Evolutionary conservation across 2,113 vertebrate genomes (phyloP).

Genomic region (Colossoma macropomum): DNA sequence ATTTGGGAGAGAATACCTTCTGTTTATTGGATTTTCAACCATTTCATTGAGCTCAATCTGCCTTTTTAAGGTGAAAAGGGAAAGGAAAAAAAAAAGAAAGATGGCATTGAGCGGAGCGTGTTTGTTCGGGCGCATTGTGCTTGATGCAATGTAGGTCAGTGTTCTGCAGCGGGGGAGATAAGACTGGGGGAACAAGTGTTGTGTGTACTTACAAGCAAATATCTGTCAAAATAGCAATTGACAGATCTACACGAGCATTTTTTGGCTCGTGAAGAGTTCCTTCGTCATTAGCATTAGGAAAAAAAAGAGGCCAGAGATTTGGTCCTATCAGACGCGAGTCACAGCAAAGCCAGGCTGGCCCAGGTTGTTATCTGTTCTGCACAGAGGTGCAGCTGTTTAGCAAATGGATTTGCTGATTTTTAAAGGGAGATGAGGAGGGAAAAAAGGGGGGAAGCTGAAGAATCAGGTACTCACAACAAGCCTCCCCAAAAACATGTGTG

Average conservation of each 20-base stretch:
- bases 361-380: slow-evolving; percentile 99
- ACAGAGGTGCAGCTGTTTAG: slow-evolving; percentile 99
- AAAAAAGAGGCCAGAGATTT: slow-evolving; percentile 96
- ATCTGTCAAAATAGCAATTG: slow-evolving; percentile 99
- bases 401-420: slow-evolving; percentile 99
- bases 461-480: slow-evolving; percentile 97
- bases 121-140: slow-evolving; percentile 98
- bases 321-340: slow-evolving; percentile 98
- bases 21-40: slow-evolving; percentile 97
- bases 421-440: slow-evolving; percentile 93
- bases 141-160: slow-evolving; percentile 99
- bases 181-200: slow-evolving; percentile 98
- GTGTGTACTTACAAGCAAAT: slow-evolving; percentile 99
- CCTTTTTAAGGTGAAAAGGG: slow-evolving; percentile 97
- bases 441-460: slow-evolving; percentile 86
- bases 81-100: slow-evolving; percentile 69
- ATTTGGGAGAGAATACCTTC: slow-evolving; percentile 95
- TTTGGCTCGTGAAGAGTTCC: slow-evolving; percentile 98
- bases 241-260: slow-evolving; percentile 99
- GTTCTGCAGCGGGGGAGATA: slow-evolving; percentile 98
- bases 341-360: slow-evolving; percentile 96
- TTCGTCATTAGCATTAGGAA: slow-evolving; percentile 99
- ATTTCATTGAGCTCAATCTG: slow-evolving; percentile 97
- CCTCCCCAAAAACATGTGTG: slow-evolving; percentile 89
- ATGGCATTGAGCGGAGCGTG: slow-evolving; percentile 94